Evolutionary conservation across 2,113 vertebrate genomes (phyloP).

Genomic region (Grammomys dolichurus): DNA sequence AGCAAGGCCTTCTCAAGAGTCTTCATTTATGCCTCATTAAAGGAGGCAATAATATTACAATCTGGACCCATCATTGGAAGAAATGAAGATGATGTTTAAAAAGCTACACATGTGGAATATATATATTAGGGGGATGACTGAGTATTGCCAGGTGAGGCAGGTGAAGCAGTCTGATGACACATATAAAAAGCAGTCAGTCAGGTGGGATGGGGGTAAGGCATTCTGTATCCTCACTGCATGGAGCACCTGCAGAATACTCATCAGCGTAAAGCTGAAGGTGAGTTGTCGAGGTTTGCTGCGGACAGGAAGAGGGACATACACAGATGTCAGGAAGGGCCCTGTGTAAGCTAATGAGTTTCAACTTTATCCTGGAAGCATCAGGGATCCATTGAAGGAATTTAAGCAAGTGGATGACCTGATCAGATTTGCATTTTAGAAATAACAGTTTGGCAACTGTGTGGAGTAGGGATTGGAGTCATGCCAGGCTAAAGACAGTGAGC

Average conservation of each 20-base stretch:
- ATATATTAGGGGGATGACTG: neutral
- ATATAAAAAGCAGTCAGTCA: neutral
- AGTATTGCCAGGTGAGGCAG: neutral
- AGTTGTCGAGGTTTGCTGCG: no score
- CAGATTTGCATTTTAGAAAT: constrained; percentile 35
- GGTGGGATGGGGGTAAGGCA: neutral
- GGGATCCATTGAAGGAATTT: neutral
- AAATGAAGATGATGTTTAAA: neutral
- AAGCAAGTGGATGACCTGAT: neutral
- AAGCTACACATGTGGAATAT: neutral
- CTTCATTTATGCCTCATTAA: neutral
- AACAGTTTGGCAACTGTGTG: constrained; percentile 5
- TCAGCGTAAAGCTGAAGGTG: neutral
- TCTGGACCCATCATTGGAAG: neutral
- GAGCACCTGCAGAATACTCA: neutral
- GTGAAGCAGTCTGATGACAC: neutral
- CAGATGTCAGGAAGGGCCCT: neutral
- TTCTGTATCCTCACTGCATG: neutral
- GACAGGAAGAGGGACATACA: neutral
- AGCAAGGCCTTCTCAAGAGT: neutral
- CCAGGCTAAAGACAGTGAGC: constrained; percentile 9
- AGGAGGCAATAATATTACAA: neutral
- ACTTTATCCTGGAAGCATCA: neutral
- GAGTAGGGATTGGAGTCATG: neutral
- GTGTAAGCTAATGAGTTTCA: neutral